Percentiles rank a stretch among this genome's conserved stretches.
phyloP scores from a whole-genome alignment of 2,888 invertebrate species.

The Archaeoteleia sp. region DNA sequence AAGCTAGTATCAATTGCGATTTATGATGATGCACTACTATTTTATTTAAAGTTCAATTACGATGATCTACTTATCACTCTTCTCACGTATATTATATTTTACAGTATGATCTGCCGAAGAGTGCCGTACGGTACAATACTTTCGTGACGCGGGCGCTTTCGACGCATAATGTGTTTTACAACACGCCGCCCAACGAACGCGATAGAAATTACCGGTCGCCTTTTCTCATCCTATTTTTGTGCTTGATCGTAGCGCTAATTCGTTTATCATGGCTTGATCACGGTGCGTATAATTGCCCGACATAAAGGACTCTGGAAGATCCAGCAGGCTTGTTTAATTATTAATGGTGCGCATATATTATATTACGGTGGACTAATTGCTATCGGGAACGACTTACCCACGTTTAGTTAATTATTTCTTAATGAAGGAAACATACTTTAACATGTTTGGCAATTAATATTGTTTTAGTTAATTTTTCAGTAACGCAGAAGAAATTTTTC shows the following conservation, averaged over 20 bases:
- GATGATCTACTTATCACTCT: conserved; percentile 51
- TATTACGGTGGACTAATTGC: conserved; percentile 52
- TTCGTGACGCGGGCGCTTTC: conserved; percentile 22
- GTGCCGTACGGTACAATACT: conserved; percentile 33
- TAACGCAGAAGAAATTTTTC: no score
- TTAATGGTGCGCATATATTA: conserved; percentile 51
- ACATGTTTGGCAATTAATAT: no score
- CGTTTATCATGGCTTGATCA: conserved; percentile 57
- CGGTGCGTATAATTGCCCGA: conserved; percentile 61
- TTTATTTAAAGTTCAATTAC: conserved; percentile 26
- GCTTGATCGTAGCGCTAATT: conserved; percentile 69
- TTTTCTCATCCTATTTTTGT: conserved; percentile 71
- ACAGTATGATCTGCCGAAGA: conserved; percentile 29
- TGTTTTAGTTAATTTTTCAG: no score
- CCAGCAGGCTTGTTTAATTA: conserved; percentile 56
- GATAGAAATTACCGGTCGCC: conserved; percentile 49
- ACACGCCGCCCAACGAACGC: conserved; percentile 36
- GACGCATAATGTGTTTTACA: conserved; percentile 45
- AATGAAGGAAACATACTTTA: conserved; percentile 43
- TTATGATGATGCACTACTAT: conserved; percentile 17
- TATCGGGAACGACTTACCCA: conserved; percentile 38
- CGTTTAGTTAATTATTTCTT: conserved; percentile 50
- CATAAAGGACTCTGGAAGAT: conserved; percentile 57
- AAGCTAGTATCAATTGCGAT: conserved; percentile 32
- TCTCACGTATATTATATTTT: conserved; percentile 39